Conservation (phyloP, 2,797 vertebrate species). For the Hemitrygon akajei region DNA sequence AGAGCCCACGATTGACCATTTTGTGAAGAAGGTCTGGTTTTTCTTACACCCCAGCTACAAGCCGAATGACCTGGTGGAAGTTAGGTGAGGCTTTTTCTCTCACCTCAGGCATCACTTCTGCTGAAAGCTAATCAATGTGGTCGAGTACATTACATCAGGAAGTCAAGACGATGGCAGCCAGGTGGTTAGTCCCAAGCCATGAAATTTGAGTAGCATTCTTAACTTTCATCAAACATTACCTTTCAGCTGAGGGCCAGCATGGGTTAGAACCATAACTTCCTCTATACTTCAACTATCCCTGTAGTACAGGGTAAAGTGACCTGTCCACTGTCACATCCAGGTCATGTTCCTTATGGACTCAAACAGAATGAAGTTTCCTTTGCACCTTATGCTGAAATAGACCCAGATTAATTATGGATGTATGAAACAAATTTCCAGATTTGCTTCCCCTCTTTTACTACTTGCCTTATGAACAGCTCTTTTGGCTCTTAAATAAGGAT, state of each 20-base stretch:
- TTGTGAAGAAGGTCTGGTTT: constrained; percentile 99
- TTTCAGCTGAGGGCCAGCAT: too few relatives aligned
- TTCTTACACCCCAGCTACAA: constrained; percentile 98
- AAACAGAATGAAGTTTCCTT: too few relatives aligned
- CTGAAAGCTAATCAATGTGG: background rate
- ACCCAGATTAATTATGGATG: background rate
- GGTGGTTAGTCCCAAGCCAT: background rate
- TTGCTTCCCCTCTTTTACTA: background rate
- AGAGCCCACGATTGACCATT: constrained; percentile 93
- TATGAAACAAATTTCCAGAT: background rate
- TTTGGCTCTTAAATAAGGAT: background rate
- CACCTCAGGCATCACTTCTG: background rate
- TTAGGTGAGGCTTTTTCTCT: constrained; percentile 68
- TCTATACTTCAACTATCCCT: background rate
- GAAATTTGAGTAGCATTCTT: background rate
- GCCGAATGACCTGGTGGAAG: constrained; percentile 96
- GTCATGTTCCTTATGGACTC: background rate
- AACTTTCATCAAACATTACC: too few relatives aligned
- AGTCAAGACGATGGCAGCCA: background rate
- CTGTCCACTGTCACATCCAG: background rate
- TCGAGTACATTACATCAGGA: background rate
- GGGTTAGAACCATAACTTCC: background rate
- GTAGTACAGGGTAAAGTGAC: background rate
- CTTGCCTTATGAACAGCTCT: background rate
- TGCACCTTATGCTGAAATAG: too few relatives aligned